Evolutionary conservation across 2,888 invertebrate species (phyloP).

Genomic region (Sipunculus nudus): DNA sequence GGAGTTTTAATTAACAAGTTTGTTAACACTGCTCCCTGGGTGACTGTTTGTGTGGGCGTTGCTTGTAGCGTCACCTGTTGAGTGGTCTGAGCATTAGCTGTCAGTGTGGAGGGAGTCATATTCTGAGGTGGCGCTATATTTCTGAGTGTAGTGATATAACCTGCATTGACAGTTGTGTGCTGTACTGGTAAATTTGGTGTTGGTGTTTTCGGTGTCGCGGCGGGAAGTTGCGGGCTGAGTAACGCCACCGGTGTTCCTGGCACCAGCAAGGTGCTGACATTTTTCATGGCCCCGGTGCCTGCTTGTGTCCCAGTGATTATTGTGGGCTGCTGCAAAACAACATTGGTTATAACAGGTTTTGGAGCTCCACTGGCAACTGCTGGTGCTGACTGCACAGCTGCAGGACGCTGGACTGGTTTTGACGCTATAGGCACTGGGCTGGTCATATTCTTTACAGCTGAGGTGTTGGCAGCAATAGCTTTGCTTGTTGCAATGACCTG

Average conservation of each 20-base stretch:
- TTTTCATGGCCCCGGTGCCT: slow-evolving; percentile 33
- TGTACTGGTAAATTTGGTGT: too few species aligned
- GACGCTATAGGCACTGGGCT: slow-evolving; percentile 57
- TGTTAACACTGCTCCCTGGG: too few species aligned
- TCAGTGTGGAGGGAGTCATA: background rate
- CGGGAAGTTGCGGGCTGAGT: too few species aligned
- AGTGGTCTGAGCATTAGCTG: background rate
- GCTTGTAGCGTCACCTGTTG: slow-evolving; percentile 2
- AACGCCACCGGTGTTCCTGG: too few species aligned
- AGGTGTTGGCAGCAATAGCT: slow-evolving; percentile 25
- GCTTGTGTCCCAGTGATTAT: background rate
- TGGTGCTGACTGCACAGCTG: background rate
- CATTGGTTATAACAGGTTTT: background rate
- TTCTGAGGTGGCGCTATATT: slow-evolving; percentile 49
- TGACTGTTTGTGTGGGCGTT: slow-evolving; percentile 19
- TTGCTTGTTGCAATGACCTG: background rate
- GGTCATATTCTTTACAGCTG: slow-evolving; percentile 54
- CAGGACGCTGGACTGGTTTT: slow-evolving; percentile 40
- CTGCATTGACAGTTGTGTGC: too few species aligned
- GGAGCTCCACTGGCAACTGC: background rate
- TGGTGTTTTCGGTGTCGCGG: too few species aligned
- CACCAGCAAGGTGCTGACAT: too few species aligned
- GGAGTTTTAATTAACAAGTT: too few species aligned
- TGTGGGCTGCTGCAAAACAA: background rate
- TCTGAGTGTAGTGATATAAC: slow-evolving; percentile 47